Base-by-base conservation (phyloP, 1,140 invertebrate species). In the Drosophila pruinosa region DNA sequence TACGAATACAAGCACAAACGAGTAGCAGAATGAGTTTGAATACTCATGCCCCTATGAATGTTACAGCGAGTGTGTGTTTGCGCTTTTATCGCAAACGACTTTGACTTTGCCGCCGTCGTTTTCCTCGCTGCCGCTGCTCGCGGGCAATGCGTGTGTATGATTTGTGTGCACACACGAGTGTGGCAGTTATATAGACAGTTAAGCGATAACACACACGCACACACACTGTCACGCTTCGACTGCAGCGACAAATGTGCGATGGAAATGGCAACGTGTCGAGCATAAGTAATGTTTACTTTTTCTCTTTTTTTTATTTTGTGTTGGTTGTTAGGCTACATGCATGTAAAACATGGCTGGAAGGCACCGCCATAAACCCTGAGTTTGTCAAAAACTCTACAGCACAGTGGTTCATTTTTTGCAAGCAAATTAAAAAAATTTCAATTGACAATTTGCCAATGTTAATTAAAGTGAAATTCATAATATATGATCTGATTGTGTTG, bases 231-330 rank as follows among this genome's bases (percentile, higher is more conserved):
- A 61, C 54, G 34, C 58, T 15, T 64, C 14, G 21, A 14, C 43
- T 74, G 58, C 72, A 79, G 38, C 56, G 63, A 75, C 73, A 80
- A 77, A 72, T 56, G 59, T 38, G 39, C 70, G 57, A n/a, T 24
- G 54, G 17, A 26, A 69, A 38, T 26, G 38, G 64, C 67, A 61
- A 81, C 78, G 81, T 85, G 81, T 72, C 41, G 58, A 50, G 81
- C 77, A 85, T 88, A 81, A 81, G 69, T 77, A 86, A 85, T 85
- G 72, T 80, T 83, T 73, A 79, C 75, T 75, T 72, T 75, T 64
- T 64, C 53, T 58, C 59, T 48, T 77, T 68, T 72, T 57, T 48
- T 39, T 5, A 28, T 26, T 47, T 14, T 14, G 2, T 21, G 12
- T 47, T 48, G n/a, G 12, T 26, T 47, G 22, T 47, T 47, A 56